Conservation (phyloP, 2,113 vertebrate genomes). For the Clarias batrachus region DNA sequence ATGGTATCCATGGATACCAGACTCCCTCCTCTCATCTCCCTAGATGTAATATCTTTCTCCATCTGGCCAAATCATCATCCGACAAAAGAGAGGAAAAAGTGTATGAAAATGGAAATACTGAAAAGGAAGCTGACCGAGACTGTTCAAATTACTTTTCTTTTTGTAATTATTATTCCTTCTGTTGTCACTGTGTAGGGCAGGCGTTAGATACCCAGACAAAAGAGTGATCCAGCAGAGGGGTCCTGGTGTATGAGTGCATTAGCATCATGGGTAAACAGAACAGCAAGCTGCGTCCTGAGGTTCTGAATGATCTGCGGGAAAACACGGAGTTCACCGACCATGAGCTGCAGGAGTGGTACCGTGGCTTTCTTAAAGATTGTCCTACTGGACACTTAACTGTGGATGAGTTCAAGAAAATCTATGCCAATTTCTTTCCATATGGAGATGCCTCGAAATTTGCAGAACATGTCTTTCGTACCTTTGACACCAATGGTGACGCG, state of each 20-base stretch:
- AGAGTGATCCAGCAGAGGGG: slow-evolving; percentile 23
- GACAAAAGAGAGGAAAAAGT: slow-evolving; percentile 15
- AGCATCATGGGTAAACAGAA: slow-evolving; percentile 76
- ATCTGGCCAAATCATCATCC: slow-evolving; percentile 30
- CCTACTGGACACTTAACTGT: slow-evolving; percentile 75
- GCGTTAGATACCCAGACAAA: neutral
- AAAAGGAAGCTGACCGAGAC: slow-evolving; percentile 4
- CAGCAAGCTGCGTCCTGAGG: slow-evolving; percentile 77
- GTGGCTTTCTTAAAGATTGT: slow-evolving; percentile 78
- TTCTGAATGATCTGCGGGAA: slow-evolving; percentile 74
- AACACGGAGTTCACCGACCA: slow-evolving; percentile 77
- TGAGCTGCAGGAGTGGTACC: slow-evolving; percentile 79
- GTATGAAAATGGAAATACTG: neutral
- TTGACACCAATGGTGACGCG: slow-evolving; percentile 74
- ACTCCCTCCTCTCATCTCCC: slow-evolving; percentile 23
- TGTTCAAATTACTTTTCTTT: neutral
- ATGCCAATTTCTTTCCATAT: slow-evolving; percentile 79
- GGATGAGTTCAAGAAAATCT: slow-evolving; percentile 80
- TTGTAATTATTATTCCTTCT: neutral
- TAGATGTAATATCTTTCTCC: slow-evolving; percentile 41
- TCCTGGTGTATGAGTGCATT: neutral
- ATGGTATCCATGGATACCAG: slow-evolving; percentile 60
- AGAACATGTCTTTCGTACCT: slow-evolving; percentile 76
- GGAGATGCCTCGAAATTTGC: slow-evolving; percentile 78
- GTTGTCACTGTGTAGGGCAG: neutral